These are phyloP conservation scores for Poeciliopsis gracilis DNA, from an alignment of 2,797 vertebrate genomes.

Conservation along the genomic window DNA sequence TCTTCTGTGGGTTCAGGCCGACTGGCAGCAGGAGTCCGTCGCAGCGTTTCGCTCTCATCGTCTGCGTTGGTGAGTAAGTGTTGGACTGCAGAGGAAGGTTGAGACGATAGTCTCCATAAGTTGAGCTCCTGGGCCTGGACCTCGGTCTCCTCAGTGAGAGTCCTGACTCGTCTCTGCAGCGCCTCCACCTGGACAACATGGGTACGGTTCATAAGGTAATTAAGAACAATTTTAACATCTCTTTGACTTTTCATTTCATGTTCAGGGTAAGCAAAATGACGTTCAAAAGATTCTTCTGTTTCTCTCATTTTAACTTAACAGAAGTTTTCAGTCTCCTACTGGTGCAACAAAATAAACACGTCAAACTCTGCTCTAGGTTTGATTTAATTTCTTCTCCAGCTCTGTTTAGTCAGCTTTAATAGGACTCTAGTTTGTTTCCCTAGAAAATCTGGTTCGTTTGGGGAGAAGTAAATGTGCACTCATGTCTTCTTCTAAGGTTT, in stretches of 20 bases:
- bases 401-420: too few species aligned
- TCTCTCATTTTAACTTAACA: not conserved
- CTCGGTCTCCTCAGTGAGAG: constrained; percentile 68
- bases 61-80: constrained; percentile 20
- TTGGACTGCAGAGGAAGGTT: constrained; percentile 47
- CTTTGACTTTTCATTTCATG: not conserved
- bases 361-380: not conserved
- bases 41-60: constrained; percentile 10
- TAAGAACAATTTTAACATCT: not conserved
- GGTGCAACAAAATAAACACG: not conserved
- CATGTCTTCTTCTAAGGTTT: too few species aligned
- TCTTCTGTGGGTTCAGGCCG: constrained; percentile 28
- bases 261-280: not conserved
- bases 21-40: constrained; percentile 9
- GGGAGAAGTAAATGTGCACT: too few species aligned
- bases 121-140: constrained; percentile 75
- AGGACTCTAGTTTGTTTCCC: too few species aligned
- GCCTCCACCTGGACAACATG: constrained; percentile 71
- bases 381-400: not conserved
- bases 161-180: constrained; percentile 67
- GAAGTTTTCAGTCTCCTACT: not conserved
- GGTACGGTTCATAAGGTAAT: constrained; percentile 7
- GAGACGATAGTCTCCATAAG: constrained; percentile 74
- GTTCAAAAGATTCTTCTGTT: not conserved
- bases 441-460: too few species aligned